Conservation (phyloP, 2,797 vertebrate species). For the Yasuhikotakia modesta region DNA sequence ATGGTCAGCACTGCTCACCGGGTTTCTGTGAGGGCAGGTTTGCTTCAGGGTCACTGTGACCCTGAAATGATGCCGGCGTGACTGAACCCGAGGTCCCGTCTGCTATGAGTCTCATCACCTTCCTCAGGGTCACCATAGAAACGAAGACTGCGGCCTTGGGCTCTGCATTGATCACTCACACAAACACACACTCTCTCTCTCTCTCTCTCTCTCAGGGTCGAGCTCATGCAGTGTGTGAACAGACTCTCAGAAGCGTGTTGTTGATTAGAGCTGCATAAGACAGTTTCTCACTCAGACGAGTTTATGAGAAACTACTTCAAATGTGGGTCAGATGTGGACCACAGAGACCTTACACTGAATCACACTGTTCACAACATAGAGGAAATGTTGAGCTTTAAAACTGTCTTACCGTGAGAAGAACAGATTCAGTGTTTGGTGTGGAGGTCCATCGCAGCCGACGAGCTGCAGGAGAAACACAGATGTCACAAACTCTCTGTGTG, state of each 20-base stretch:
- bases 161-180: not conserved
- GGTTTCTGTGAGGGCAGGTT: not conserved
- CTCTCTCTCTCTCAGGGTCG: too few species aligned
- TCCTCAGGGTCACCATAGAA: slow-evolving; percentile 29
- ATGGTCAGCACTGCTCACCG: not conserved
- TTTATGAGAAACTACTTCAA: slow-evolving; percentile 26
- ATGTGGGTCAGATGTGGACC: not conserved
- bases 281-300: slow-evolving; percentile 16
- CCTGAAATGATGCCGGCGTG: slow-evolving; percentile 18
- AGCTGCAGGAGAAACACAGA: slow-evolving; percentile 57
- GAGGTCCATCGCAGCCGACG: slow-evolving; percentile 72
- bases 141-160: slow-evolving; percentile 16
- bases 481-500: slow-evolving; percentile 68
- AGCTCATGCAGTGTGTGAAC: slow-evolving; percentile 8
- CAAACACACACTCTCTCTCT: not conserved
- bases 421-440: slow-evolving; percentile 70
- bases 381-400: slow-evolving; percentile 1
- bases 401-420: slow-evolving; percentile 68
- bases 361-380: too few species aligned
- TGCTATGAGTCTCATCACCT: slow-evolving; percentile 8
- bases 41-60: not conserved
- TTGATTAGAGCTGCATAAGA: slow-evolving; percentile 39
- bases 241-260: slow-evolving; percentile 35
- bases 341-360: slow-evolving; percentile 4
- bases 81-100: slow-evolving; percentile 3